Conservation (phyloP, 2,888 invertebrate genomes). For the Drosophila trichaetosa region DNA sequence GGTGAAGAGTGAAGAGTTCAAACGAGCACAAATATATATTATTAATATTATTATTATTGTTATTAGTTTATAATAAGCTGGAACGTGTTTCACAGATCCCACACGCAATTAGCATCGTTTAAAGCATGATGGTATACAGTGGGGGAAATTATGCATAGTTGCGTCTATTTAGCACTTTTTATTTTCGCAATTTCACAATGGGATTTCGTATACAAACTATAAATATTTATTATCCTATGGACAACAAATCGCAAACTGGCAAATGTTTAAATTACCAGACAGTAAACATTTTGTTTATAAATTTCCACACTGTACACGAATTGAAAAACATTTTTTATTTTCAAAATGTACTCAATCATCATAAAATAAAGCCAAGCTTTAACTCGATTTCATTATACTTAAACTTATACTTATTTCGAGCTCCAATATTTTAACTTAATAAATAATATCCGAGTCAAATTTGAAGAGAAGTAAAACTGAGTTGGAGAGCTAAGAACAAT, state of each 20-base stretch:
- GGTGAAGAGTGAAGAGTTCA: neutral
- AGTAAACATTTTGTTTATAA: neutral
- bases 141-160: conserved; percentile 19
- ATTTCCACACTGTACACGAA: neutral
- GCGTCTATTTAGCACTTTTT: conserved; percentile 1
- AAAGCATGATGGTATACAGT: conserved; percentile 13
- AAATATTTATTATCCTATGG: conserved; percentile 4
- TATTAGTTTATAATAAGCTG: conserved; percentile 14
- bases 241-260: conserved; percentile 9
- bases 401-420: no score
- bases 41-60: neutral
- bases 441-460: neutral
- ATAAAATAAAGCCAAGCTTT: neutral
- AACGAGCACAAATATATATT: neutral
- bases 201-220: neutral
- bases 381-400: neutral
- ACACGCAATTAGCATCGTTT: conserved; percentile 50
- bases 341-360: neutral
- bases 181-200: neutral
- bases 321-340: neutral
- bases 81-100: conserved; percentile 44
- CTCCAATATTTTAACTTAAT: neutral
- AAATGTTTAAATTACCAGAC: neutral
- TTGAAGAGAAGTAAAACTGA: neutral
- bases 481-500: neutral